Base-by-base conservation (phyloP, 2,113 vertebrate species). In the Felis chaus region DNA sequence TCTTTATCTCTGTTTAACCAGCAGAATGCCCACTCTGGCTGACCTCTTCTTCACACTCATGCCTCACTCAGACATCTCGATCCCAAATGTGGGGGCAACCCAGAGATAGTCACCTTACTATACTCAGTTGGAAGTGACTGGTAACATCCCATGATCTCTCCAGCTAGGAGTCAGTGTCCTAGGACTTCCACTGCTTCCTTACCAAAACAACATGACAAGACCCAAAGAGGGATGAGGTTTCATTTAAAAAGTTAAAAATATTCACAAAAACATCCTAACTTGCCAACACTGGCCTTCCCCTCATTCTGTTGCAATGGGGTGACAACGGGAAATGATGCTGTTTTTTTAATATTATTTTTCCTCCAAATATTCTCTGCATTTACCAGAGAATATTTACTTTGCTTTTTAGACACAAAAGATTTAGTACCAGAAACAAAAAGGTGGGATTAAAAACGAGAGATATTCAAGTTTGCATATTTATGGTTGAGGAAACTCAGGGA, bases 181-280 rank as follows among this genome's bases (percentile, higher is more conserved):
- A 82, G 1, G 39, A 83, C 89, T 79, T 92, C 55, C 39, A 53
- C 57, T 81, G 86, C 39, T 97, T 90, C 71, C 95, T 93, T 85
- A 92, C 83, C 69, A 95, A 97, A 93, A 87, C 73, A 95, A 92
- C 39, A 74, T 55, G 55, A 94, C 87, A 92, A 93, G 90, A 83
- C 84, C 71, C 36, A 94, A 95, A 95, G 68, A 78, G 48, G 50
- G 96, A 96, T 97, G 81, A 1, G 9, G 57, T 95, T 97, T 97
- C 94, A 97, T 92, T 87, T 89, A 85, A 85, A 94, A 96, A 83
- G 31, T 97, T 91, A 86, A 94, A 98, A 97, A 95, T 95, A 97
- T 92, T 97, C 97, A 93, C 94, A 94, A 96, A 97, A 97, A 98
- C 94, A 98, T 68, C 27, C 10, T 25, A 86, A 96, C 33, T 91